Conservation (phyloP, 2,113 vertebrate genomes). For the Mus pahari region DNA sequence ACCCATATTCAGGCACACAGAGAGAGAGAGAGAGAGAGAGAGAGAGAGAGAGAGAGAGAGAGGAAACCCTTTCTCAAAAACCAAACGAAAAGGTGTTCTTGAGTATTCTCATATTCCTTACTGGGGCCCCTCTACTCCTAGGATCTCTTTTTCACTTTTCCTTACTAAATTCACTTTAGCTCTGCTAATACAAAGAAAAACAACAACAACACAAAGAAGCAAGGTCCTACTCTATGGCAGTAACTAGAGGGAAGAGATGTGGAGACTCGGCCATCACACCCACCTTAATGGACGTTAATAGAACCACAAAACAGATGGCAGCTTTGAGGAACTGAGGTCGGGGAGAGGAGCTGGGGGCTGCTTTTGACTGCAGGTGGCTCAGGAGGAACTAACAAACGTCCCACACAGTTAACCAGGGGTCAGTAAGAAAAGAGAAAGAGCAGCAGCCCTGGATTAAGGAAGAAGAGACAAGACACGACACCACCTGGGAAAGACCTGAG, state of each 20-base stretch:
- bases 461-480: not conserved
- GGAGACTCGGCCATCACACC: not conserved
- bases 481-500: not conserved
- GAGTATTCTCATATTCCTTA: not conserved
- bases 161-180: not conserved
- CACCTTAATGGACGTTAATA: not conserved
- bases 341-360: not conserved
- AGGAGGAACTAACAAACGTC: not conserved
- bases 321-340: too few species aligned
- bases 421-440: not conserved
- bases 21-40: too few species aligned
- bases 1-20: not conserved
- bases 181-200: not conserved
- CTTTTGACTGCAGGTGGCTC: not conserved
- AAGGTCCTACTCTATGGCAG: not conserved
- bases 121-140: not conserved
- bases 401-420: too few species aligned
- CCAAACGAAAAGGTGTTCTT: not conserved
- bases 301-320: not conserved
- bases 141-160: not conserved
- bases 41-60: too few species aligned
- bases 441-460: not conserved
- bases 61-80: not conserved
- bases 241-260: not conserved
- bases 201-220: not conserved